Conservation (phyloP, 1,140 invertebrate species). For the Drosophila repletoides region DNA sequence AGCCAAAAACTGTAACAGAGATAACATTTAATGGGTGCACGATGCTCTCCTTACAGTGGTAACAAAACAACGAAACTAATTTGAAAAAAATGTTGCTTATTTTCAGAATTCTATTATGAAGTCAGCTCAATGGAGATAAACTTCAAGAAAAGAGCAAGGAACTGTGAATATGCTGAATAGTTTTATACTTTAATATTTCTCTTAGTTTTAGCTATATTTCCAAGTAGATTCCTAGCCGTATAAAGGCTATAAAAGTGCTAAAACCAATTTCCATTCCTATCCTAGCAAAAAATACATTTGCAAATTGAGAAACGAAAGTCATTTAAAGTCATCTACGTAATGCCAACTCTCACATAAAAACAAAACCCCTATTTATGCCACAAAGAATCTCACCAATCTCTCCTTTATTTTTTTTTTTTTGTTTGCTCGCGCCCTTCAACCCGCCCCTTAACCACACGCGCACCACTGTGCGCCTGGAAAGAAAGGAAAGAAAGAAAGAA, state of each 20-base stretch:
- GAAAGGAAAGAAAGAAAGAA: conserved; percentile 40
- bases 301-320: conserved; percentile 43
- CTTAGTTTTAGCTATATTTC: no score
- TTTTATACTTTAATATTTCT: no score
- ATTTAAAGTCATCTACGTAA: conserved; percentile 26
- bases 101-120: no score
- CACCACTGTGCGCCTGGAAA: conserved; percentile 14
- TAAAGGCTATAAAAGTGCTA: background rate
- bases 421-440: background rate
- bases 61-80: background rate
- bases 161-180: no score
- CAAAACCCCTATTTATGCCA: conserved; percentile 20
- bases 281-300: conserved; percentile 18
- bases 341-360: conserved; percentile 10
- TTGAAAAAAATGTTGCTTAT: background rate
- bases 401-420: background rate
- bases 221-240: no score
- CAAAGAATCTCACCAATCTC: conserved; percentile 27
- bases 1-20: conserved; percentile 38
- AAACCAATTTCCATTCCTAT: conserved; percentile 27
- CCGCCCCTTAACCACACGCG: conserved; percentile 12
- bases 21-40: conserved; percentile 44
- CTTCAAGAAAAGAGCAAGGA: no score
- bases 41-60: conserved; percentile 8
- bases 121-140: no score